These are phyloP conservation scores for Megaceryle alcyon DNA, from an alignment of 2,797 vertebrate genomes.

Conservation along the genomic window DNA sequence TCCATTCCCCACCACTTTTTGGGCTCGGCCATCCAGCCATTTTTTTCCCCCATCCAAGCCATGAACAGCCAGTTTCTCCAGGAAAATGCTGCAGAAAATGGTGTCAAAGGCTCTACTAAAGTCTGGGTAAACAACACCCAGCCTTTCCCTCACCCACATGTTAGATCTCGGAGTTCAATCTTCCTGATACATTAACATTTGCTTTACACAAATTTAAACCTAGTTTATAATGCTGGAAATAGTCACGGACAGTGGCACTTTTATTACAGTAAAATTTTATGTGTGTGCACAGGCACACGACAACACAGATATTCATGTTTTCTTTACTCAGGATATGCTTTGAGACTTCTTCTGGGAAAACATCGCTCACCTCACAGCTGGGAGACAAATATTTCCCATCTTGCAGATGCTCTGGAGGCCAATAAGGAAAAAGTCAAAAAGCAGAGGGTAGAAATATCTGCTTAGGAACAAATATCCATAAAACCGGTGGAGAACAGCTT, in stretches of 20 bases:
- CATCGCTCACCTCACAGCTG: neutral
- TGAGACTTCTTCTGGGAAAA: neutral
- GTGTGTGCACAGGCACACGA: neutral
- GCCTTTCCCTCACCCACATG: neutral
- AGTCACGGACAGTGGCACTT: neutral
- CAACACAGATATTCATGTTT: neutral
- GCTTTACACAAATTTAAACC: neutral
- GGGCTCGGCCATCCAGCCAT: neutral
- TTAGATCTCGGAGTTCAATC: neutral
- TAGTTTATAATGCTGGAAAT: neutral
- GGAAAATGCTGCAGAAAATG: neutral
- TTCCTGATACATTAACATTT: neutral
- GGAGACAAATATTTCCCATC: neutral
- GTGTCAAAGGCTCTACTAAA: neutral
- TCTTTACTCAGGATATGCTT: neutral
- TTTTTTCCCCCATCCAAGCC: neutral
- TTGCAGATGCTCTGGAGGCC: neutral
- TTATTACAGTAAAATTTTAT: neutral
- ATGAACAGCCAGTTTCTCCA: neutral
- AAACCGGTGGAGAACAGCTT: neutral
- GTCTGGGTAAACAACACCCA: too few relatives aligned
- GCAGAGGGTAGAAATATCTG: neutral
- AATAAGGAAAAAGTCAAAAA: neutral
- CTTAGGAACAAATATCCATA: neutral
- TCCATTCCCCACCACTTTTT: neutral